These are phyloP conservation scores for Nannoperca obscura DNA, from an alignment of 2,797 vertebrate genomes.

Conservation along the genomic window DNA sequence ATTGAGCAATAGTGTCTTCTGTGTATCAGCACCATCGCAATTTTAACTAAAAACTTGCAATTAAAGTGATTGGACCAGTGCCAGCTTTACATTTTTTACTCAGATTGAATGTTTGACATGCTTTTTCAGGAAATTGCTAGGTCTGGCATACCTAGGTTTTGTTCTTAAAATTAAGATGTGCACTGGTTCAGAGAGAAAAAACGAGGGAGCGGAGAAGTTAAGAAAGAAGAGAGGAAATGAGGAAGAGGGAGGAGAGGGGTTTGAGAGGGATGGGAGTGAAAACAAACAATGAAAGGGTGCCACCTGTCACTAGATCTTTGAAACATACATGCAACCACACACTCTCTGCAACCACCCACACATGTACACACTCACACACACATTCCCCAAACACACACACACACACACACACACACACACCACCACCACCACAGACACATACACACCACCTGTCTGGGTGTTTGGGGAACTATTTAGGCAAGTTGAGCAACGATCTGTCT, in stretches of 20 bases:
- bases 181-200: not conserved
- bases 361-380: slow-evolving; percentile 15
- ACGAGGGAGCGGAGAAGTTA: not conserved
- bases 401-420: slow-evolving; percentile 8
- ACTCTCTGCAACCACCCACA: slow-evolving; percentile 1
- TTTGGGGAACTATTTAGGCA: slow-evolving; percentile 75
- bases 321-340: slow-evolving; percentile 58
- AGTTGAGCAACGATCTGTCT: slow-evolving; percentile 72
- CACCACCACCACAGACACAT: slow-evolving; percentile 30
- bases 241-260: slow-evolving; percentile 19
- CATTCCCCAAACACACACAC: slow-evolving; percentile 2
- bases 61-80: slow-evolving; percentile 33
- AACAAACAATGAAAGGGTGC: slow-evolving; percentile 60
- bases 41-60: slow-evolving; percentile 31
- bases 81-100: slow-evolving; percentile 26
- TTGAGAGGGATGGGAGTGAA: slow-evolving; percentile 39
- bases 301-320: slow-evolving; percentile 66
- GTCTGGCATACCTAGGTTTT: slow-evolving; percentile 26
- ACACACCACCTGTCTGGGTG: slow-evolving; percentile 71
- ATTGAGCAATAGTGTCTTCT: slow-evolving; percentile 10
- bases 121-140: slow-evolving; percentile 14
- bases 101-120: slow-evolving; percentile 22
- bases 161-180: slow-evolving; percentile 33
- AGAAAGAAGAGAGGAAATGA: slow-evolving; percentile 6
- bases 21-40: slow-evolving; percentile 30